Evolutionary conservation across 1,140 invertebrate species (phyloP).

Genomic region (Babylonia areolata): DNA sequence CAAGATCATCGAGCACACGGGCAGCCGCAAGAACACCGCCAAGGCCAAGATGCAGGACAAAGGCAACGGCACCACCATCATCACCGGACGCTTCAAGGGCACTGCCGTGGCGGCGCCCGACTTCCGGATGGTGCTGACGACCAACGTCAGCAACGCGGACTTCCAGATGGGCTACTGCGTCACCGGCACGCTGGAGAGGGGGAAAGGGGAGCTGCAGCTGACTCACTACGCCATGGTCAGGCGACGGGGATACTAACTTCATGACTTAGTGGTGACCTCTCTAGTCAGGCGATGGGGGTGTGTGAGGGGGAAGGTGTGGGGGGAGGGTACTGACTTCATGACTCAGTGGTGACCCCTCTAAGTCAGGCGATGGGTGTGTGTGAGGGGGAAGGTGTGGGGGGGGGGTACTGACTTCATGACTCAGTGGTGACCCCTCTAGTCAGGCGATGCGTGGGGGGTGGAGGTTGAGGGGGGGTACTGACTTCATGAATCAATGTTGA

Average conservation of each 20-base stretch:
- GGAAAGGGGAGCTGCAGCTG: slow-evolving; percentile 86
- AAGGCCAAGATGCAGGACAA: slow-evolving; percentile 87
- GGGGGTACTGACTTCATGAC: too few species aligned
- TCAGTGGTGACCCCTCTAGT: too few species aligned
- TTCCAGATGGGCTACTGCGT: slow-evolving; percentile 93
- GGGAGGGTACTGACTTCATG: too few species aligned
- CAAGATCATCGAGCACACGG: slow-evolving; percentile 86
- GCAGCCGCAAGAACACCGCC: slow-evolving; percentile 86
- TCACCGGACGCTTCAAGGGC: slow-evolving; percentile 87
- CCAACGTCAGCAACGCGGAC: slow-evolving; percentile 86
- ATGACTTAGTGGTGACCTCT: too few species aligned
- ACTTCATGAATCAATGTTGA: too few species aligned
- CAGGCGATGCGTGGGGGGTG: too few species aligned
- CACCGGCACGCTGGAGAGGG: slow-evolving; percentile 89
- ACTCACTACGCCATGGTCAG: slow-evolving; percentile 91
- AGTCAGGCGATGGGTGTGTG: too few species aligned
- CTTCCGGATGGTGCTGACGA: slow-evolving; percentile 83
- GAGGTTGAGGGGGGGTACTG: too few species aligned
- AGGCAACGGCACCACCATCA: slow-evolving; percentile 85
- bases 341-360: too few species aligned
- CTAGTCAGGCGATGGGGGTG: too few species aligned
- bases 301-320: too few species aligned
- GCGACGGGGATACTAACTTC: slow-evolving; percentile 77
- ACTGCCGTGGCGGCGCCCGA: slow-evolving; percentile 79
- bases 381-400: too few species aligned